A percentile compares a stretch with the other conserved stretches of the same genome.
Evolutionary conservation across 2,113 vertebrate genomes (phyloP).

Genomic region (Petrocephalus zakoni): DNA sequence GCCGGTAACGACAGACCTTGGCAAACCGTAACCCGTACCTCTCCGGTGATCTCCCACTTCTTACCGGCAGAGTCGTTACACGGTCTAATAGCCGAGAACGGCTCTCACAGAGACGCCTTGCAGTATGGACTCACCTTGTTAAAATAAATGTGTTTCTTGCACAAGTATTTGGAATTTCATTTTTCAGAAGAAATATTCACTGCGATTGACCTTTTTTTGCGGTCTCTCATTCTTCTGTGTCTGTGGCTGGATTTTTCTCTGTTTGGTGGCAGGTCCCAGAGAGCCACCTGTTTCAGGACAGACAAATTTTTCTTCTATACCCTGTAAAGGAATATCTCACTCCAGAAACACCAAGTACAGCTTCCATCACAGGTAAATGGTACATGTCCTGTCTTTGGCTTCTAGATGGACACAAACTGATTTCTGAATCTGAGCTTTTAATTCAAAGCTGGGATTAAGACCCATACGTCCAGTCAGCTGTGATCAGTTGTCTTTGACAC

Average conservation of each 20-base stretch:
- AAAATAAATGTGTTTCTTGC: background rate
- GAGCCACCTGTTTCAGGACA: slow-evolving; percentile 65
- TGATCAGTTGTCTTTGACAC: background rate
- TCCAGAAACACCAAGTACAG: slow-evolving; percentile 85
- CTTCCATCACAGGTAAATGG: slow-evolving; percentile 88
- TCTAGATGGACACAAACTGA: background rate
- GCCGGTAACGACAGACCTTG: slow-evolving; percentile 39
- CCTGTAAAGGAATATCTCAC: slow-evolving; percentile 77
- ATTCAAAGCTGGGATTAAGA: background rate
- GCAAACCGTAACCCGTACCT: background rate
- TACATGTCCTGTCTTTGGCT: background rate
- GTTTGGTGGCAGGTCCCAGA: slow-evolving; percentile 63
- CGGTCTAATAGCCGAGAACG: background rate
- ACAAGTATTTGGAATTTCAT: background rate
- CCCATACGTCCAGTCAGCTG: background rate
- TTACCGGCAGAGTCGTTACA: background rate
- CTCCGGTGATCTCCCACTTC: background rate
- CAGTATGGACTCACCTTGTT: background rate
- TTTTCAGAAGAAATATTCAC: background rate
- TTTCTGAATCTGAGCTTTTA: background rate
- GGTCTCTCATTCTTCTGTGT: background rate
- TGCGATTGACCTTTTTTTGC: background rate
- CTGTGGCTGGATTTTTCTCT: background rate
- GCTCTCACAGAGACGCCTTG: background rate
- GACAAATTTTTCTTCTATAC: slow-evolving; percentile 65